These are phyloP conservation scores for Varecia variegata DNA, from an alignment of 2,797 vertebrate genomes.

Conservation along the genomic window DNA sequence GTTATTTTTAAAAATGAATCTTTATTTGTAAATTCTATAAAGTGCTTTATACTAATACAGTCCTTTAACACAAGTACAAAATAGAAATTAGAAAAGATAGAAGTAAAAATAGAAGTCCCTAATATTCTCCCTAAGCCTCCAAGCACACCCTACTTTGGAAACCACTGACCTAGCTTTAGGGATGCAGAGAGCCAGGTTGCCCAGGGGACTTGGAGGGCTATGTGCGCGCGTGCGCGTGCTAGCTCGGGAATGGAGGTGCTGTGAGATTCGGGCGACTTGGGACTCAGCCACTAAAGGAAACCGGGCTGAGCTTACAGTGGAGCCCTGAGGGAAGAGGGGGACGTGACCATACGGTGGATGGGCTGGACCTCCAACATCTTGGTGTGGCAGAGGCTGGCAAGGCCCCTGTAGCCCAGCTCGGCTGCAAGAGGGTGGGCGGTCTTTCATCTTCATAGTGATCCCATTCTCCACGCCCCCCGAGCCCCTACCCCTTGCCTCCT, in stretches of 20 bases:
- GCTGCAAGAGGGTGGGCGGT: neutral
- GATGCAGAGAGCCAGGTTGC: neutral
- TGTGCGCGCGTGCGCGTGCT: rapidly evolving
- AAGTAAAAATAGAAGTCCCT: neutral
- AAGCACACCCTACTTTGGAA: neutral
- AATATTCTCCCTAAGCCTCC: neutral
- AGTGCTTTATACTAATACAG: neutral
- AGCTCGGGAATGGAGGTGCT: neutral
- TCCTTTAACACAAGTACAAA: neutral
- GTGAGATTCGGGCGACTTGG: neutral
- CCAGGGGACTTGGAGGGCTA: neutral
- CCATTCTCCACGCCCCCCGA: neutral
- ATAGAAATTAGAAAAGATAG: neutral
- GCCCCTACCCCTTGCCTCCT: neutral
- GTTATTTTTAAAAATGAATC: neutral
- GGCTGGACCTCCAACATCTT: neutral
- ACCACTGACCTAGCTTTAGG: neutral
- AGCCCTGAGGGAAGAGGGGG: neutral
- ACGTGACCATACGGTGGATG: rapidly evolving
- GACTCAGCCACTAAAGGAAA: neutral
- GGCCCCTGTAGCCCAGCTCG: neutral
- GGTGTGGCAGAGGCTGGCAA: neutral
- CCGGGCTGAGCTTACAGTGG: neutral
- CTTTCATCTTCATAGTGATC: neutral
- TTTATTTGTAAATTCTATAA: neutral